Conservation (phyloP, 1,140 invertebrate species). For the Heliconius congener region DNA sequence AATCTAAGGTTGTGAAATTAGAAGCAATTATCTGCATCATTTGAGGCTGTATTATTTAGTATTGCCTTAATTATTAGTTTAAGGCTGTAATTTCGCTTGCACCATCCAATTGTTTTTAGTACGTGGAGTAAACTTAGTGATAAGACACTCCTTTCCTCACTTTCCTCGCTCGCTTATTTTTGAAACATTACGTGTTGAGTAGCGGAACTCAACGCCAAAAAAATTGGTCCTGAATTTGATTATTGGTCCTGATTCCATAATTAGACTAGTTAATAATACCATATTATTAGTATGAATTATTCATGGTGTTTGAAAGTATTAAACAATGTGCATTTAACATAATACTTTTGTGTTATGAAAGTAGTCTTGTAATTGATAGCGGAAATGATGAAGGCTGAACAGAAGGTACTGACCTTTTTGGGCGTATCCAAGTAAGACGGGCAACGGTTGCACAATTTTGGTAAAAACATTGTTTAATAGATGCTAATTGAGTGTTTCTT, state of each 20-base stretch:
- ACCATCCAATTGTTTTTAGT: neutral
- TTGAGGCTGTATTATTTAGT: neutral
- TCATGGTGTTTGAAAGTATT: neutral
- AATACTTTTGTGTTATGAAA: neutral
- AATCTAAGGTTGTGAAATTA: neutral
- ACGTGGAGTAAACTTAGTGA: neutral
- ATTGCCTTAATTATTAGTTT: neutral
- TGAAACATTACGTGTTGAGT: too few species aligned
- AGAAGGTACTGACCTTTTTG: slow-evolving; percentile 17
- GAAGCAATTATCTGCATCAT: neutral
- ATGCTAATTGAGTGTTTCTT: neutral
- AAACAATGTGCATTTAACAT: neutral
- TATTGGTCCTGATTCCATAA: too few species aligned
- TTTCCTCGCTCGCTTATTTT: too few species aligned
- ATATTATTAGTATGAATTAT: neutral
- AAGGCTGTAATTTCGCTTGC: neutral
- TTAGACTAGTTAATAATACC: neutral
- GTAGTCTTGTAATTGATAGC: neutral
- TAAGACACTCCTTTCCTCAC: neutral
- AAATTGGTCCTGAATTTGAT: too few species aligned
- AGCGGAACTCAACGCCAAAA: too few species aligned
- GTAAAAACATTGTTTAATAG: neutral
- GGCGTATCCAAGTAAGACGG: slow-evolving; percentile 19
- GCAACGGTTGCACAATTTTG: neutral
- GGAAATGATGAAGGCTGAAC: slow-evolving; percentile 20